Percentiles rank a stretch among this genome's conserved stretches.
phyloP scores from a whole-genome alignment of 2,797 vertebrate genomes.

The Varecia variegata region DNA sequence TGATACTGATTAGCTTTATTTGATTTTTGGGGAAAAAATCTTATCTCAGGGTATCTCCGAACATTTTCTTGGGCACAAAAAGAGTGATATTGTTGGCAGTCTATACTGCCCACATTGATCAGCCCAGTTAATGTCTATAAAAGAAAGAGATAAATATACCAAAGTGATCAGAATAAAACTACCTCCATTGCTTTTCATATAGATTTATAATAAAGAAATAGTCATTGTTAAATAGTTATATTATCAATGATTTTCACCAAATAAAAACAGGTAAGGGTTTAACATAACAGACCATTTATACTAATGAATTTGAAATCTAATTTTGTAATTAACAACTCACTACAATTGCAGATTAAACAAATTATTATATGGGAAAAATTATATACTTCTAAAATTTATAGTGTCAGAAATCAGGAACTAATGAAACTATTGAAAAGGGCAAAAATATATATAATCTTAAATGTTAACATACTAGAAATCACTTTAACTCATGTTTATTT shows the following conservation, averaged over 20 bases:
- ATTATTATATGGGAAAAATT: not conserved
- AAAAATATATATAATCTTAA: not conserved
- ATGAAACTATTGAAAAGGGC: not conserved
- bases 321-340: not conserved
- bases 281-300: not conserved
- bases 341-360: constrained; percentile 1
- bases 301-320: not conserved
- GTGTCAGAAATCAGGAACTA: not conserved
- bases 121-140: constrained; percentile 90
- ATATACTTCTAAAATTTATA: constrained; percentile 27
- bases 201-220: constrained; percentile 22
- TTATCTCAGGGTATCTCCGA: constrained; percentile 94
- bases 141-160: not conserved
- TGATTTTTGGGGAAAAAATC: constrained; percentile 88
- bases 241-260: not conserved
- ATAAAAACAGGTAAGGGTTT: not conserved
- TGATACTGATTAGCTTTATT: constrained; percentile 83
- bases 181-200: not conserved
- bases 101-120: constrained; percentile 92
- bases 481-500: not conserved
- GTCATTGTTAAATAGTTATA: not conserved
- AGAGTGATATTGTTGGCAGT: constrained; percentile 93
- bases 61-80: constrained; percentile 93
- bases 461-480: not conserved
- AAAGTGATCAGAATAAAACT: constrained; percentile 24